Base-by-base conservation (phyloP, 1,140 invertebrate genomes). In the Carposina sasakii region DNA sequence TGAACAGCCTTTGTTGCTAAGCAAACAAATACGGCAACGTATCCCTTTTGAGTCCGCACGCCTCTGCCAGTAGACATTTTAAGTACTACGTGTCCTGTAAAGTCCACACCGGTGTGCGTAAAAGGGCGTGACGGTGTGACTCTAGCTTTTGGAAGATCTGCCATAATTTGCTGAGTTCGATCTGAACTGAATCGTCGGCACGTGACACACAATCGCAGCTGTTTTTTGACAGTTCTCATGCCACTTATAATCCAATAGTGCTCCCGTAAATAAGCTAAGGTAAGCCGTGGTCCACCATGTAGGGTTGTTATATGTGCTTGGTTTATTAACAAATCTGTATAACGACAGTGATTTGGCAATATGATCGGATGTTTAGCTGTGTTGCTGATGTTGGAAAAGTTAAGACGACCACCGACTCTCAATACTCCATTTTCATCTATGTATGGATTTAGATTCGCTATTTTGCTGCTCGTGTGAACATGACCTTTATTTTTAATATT, bases 11-110 rank as follows among this genome's bases (percentile, higher is more conserved):
- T 57, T 8, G 66, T 68, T 0, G 49, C 37, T 10, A 59, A 30
- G 20, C 69, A 76, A 3, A 67, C 54, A 34, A 72, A 70, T 2
- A 71, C 9, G 15, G 51, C 44, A 10, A 69, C 37, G 36, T 65
- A 73, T 12, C 15, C 42, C 20, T 45, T 54, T 23, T 3, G 9
- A 1, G 56, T 37, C n/a, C 24, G 31, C 1, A 26, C 12, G 1
- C 54, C 52, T 23, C 58, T 30, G 6, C 60, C 46, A 6, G 16
- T 28, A 8, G 54, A 15, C 0, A 28, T 33, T 39, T 62, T 64
- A 0, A 76, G 28, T 0, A 45, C 17, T 2, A 85, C 53, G 0
- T 68, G 74, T 1, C 73, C 77, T 0, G 59, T 64, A 16, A 65
- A 76, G 51, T 82, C 77, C 0, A 77, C 42, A 0, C 71, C 73